Evolutionary conservation across 2,888 invertebrate genomes (phyloP).

Genomic region (Eupithecia inturbata): DNA sequence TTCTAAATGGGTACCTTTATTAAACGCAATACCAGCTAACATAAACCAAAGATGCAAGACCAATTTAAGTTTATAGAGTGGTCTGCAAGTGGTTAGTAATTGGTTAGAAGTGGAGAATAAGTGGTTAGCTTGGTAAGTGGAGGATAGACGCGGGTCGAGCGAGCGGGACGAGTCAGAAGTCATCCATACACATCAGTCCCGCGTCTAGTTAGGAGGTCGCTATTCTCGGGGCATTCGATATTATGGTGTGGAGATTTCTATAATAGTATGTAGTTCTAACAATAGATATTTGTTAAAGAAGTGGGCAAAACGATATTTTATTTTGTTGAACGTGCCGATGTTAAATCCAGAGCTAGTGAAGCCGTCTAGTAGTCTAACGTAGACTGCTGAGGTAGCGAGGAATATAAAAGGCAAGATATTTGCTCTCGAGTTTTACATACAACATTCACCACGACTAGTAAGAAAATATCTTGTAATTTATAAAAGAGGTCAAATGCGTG

Average conservation of each 20-base stretch:
- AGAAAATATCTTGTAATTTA: no score
- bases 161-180: conserved; percentile 31
- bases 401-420: no score
- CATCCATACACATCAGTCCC: conserved; percentile 48
- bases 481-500: no score
- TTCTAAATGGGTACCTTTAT: not conserved
- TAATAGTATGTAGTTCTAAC: no score
- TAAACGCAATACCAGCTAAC: not conserved
- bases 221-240: conserved; percentile 24
- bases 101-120: conserved; percentile 1
- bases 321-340: no score
- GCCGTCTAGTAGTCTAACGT: no score
- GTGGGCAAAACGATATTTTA: no score
- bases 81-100: not conserved
- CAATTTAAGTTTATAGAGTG: not conserved
- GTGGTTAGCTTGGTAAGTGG: conserved; percentile 13
- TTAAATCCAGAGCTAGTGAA: no score
- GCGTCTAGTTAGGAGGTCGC: conserved; percentile 45
- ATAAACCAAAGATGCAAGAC: not conserved
- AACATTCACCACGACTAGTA: no score
- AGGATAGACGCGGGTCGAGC: conserved; percentile 7
- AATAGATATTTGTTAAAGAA: no score
- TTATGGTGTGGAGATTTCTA: not conserved
- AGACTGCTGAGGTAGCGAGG: no score
- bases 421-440: no score